Base-by-base conservation (phyloP, 2,113 vertebrate genomes). In the Podiceps cristatus region DNA sequence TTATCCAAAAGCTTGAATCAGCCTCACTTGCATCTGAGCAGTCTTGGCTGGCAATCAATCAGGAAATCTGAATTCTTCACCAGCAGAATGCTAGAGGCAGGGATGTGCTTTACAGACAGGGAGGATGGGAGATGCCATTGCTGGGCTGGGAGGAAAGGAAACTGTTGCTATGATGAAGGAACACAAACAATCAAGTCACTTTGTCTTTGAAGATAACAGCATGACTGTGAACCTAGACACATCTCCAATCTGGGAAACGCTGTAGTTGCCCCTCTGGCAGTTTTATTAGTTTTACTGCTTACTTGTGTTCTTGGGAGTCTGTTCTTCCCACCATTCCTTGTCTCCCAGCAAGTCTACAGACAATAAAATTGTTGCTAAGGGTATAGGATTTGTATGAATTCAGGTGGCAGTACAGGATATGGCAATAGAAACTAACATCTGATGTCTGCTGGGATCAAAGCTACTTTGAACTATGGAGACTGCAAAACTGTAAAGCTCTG, bases 1-100 rank as follows among this genome's bases (percentile, higher is more conserved):
- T 97, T 94, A 96, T 93, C 77, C 77, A 72, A 96, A 95, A 84
- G 59, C 40, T 86, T 93, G 93, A 90, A 93, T 96, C 86, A 86
- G 58, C 76, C 77, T 96, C 33, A 42, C 83, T 93, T 95, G 45
- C 28, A 84, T 96, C 52, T 93, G 74, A 93, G 90, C 67, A 90
- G 83, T 67, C 81, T 96, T 98, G 92, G 90, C 85, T 95, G 74
- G 59, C 63, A 93, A 87, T 94, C 89, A 94, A 28, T 82, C 71
- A 94, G 69, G 60, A 97, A 96, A 91, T 59, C 59, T 73, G 74
- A 92, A 83, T 75, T 95, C 85, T 62, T 90, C 74, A 72, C 59
- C 33, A 93, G 56, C 60, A 93, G 67, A 94, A 90, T 42, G 37
- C 56, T 91, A 88, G n/a, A 91, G 74, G 58, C 89, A 58, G 55